Conservation (phyloP, 2,888 invertebrate species). For the Meiosimyza decipiens region DNA sequence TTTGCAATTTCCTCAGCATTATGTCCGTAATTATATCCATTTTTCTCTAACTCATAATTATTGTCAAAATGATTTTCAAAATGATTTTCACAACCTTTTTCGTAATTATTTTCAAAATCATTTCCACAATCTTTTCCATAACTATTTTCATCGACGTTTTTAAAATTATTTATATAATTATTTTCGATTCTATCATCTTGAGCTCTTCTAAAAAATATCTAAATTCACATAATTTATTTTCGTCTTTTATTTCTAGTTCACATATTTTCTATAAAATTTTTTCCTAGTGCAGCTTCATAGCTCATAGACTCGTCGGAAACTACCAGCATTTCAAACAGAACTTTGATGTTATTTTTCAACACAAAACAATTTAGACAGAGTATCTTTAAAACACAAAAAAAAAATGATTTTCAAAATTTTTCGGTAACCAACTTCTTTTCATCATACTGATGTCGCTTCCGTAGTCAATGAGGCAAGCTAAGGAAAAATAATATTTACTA, state of each 20-base stretch:
- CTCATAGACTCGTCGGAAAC: constrained; percentile 24
- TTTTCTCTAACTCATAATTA: neutral
- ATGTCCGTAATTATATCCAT: no score
- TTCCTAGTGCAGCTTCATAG: constrained; percentile 10
- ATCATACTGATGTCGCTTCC: no score
- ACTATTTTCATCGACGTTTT: neutral
- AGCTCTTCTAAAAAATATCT: neutral
- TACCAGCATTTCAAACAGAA: neutral
- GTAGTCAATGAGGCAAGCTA: no score
- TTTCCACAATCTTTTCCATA: neutral
- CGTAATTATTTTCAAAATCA: neutral
- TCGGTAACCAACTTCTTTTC: neutral
- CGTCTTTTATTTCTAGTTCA: neutral
- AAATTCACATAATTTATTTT: neutral
- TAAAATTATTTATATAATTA: neutral
- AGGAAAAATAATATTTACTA: neutral
- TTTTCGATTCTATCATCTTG: neutral
- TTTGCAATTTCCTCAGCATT: no score
- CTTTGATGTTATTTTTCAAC: neutral
- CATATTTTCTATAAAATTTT: constrained; percentile 4
- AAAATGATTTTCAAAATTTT: constrained; percentile 11
- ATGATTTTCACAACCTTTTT: neutral
- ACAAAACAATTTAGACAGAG: neutral
- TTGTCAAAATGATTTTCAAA: no score
- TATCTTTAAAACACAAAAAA: neutral